A percentile compares a stretch with the other conserved stretches of the same genome.
Conservation (phyloP, 2,113 vertebrate species). For the Ceyx margarethae region DNA sequence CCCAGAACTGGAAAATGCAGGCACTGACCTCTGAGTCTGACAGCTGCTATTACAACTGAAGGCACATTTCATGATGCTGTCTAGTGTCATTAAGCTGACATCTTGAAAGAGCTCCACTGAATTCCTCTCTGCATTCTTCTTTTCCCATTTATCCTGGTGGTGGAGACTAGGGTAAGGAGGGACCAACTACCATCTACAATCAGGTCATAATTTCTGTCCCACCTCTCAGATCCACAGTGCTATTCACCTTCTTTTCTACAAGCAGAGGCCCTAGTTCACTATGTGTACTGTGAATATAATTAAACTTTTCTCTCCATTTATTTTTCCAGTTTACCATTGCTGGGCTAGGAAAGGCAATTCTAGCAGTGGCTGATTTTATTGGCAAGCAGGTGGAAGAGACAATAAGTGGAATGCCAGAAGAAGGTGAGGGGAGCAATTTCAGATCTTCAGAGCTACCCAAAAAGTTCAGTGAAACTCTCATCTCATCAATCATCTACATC, state of each 20-base stretch:
- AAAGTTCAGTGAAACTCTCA: neutral
- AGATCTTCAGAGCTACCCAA: neutral
- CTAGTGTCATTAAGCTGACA: slow-evolving; percentile 88
- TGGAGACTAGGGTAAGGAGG: neutral
- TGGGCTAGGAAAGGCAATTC: neutral
- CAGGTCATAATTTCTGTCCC: neutral
- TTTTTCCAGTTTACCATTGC: neutral
- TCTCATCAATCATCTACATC: neutral
- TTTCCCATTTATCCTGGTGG: slow-evolving; percentile 86
- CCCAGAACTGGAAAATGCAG: neutral
- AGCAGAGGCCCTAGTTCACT: neutral
- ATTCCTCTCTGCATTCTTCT: slow-evolving; percentile 53
- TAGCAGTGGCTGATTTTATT: neutral
- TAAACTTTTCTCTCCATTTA: neutral
- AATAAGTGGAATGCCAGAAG: neutral
- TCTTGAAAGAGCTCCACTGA: slow-evolving; percentile 84
- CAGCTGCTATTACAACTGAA: slow-evolving; percentile 84
- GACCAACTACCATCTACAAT: rapidly evolving
- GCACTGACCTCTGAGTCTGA: slow-evolving; percentile 80
- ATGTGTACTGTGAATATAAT: neutral
- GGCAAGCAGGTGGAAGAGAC: neutral
- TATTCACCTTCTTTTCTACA: neutral
- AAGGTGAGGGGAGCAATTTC: neutral
- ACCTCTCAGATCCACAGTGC: neutral
- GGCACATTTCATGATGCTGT: slow-evolving; percentile 88